Conservation (phyloP, 92 coral and sea anemone species). For the Phenganax subtilis region DNA sequence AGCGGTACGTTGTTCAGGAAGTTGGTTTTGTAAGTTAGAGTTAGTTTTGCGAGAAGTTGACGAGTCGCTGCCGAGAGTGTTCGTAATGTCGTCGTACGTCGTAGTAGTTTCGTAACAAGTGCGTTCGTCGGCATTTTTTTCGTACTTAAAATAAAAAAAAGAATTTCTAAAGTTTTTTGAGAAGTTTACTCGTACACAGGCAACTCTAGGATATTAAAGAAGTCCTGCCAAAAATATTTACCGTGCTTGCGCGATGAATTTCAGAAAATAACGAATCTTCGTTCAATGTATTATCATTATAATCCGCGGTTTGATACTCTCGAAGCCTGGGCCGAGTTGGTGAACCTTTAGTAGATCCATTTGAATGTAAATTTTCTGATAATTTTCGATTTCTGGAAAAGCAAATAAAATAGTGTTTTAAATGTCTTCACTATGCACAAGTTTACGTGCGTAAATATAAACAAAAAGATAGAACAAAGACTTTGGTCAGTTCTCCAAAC, state of each 20-base stretch:
- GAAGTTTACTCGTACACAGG: no score
- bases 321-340: background rate
- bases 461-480: no score
- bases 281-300: constrained; percentile 13
- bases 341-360: background rate
- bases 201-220: background rate
- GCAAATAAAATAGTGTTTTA: background rate
- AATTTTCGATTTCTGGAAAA: constrained; percentile 4
- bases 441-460: no score
- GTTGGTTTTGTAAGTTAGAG: background rate
- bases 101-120: background rate
- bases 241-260: constrained; percentile 26
- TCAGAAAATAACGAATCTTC: constrained; percentile 30
- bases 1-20: background rate
- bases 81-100: constrained; percentile 10
- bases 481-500: no score
- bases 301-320: background rate
- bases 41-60: background rate
- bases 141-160: background rate
- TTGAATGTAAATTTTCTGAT: background rate
- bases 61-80: background rate
- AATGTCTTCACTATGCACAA: no score
- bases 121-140: background rate
- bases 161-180: background rate
- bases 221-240: background rate